Evolutionary conservation across 1,140 invertebrate genomes (phyloP), one percentile per base, ranked within the genome.

Genomic region (Drosophila paulistorum): DNA sequence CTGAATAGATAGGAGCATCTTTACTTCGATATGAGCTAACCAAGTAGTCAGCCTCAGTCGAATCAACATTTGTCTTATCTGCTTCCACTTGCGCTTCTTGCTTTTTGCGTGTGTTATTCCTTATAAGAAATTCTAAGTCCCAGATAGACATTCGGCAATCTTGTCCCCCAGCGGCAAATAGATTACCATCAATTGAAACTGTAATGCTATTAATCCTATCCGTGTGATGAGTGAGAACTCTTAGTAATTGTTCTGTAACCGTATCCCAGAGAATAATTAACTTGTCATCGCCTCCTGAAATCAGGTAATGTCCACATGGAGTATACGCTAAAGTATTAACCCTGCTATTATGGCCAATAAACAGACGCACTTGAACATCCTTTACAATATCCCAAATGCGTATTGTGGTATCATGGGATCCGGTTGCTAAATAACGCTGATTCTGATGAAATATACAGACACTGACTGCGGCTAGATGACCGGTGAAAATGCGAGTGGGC

Each of bases 371-470:
- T 37, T 86, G 79, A 0, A 10, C 1, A 0, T 67, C 61, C n/a
- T 68, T 74, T 0, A 69, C 5, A 0, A 87, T 13, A 26, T 87
- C 79, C 83, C 83, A 86, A 7, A 86, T 7, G 6, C 83, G 41
- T 0, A 83, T 73, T 0, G 83, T 86, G 26, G 71, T 62, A 14
- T 86, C 83, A 0, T 58, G 72, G 0, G 83, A 86, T n/a, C 79
- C 83, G 0, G 83, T 83, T 62, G 83, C 83, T 23, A 86, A 10
- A 6, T 86, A 87, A 7, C 77, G 69, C 6, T 80, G 57, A 58
- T 87, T 86, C 0, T 76, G 72, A 60, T 86, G 83, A 10, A 86
- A 86, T 1, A 65, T 2, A 14, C 76, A 82, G n/a, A 59, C 69
- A 14, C 13, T 39, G 1, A 86, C 42, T 6, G 74, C 72, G 0